Percentiles rank a stretch among this genome's conserved stretches.
These are phyloP conservation scores for Spondyliosoma cantharus DNA, from an alignment of 2,797 vertebrate species.

Conservation along the genomic window DNA sequence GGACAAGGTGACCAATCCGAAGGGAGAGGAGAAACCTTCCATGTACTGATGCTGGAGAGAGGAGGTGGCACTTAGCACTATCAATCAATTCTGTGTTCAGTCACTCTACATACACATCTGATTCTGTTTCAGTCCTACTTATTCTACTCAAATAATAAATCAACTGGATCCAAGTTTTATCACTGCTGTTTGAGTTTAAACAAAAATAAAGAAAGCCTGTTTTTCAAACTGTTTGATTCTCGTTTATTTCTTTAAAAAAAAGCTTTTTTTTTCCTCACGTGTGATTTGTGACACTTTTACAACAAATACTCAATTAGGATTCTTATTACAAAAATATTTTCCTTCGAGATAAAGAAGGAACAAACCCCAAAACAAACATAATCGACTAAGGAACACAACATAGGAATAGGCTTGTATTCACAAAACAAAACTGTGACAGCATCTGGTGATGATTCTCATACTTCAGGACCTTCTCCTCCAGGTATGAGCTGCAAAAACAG, in stretches of 20 bases:
- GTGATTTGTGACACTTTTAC: constrained; percentile 3
- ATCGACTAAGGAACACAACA: constrained; percentile 33
- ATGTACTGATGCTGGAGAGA: constrained; percentile 87
- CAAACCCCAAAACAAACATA: neutral
- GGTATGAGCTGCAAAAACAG: constrained; percentile 90
- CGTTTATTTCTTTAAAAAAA: constrained; percentile 75
- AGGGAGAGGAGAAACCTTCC: constrained; percentile 92
- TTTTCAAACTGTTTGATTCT: constrained; percentile 20
- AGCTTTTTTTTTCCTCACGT: constrained; percentile 6
- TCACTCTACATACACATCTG: neutral
- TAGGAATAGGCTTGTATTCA: constrained; percentile 29
- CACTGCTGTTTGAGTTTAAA: constrained; percentile 25
- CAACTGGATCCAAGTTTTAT: constrained; percentile 14
- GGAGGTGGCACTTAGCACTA: neutral
- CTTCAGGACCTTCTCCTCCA: constrained; percentile 98
- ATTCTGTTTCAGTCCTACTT: neutral
- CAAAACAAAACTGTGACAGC: constrained; percentile 20
- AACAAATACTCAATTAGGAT: constrained; percentile 34
- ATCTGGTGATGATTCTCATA: constrained; percentile 77
- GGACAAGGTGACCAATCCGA: constrained; percentile 93
- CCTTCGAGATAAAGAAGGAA: constrained; percentile 8
- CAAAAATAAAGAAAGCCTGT: constrained; percentile 23
- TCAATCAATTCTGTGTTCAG: neutral
- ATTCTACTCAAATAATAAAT: neutral
- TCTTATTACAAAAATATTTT: constrained; percentile 64